Conservation (phyloP, 1,140 invertebrate species). For the Spodoptera litura region DNA sequence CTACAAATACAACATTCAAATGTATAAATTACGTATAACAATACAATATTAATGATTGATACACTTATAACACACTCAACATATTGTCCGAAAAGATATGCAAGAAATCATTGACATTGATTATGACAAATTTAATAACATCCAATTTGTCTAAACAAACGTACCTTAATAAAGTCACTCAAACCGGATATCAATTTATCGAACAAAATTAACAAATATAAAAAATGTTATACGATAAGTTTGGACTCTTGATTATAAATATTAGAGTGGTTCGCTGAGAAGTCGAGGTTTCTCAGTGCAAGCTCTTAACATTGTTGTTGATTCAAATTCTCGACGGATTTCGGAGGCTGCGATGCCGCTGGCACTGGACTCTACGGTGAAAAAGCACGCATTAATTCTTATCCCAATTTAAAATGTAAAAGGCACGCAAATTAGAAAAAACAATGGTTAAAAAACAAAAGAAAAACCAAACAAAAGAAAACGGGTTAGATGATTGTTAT, state of each 20-base stretch:
- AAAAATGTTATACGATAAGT: conserved; percentile 66
- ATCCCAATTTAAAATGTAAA: conserved; percentile 51
- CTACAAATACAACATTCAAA: conserved; percentile 50
- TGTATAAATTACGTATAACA: conserved; percentile 41
- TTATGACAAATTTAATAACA: conserved; percentile 41
- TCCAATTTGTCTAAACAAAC: conserved; percentile 45
- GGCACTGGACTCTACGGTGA: conserved; percentile 89
- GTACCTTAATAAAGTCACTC: conserved; percentile 41
- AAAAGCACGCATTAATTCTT: conserved; percentile 60
- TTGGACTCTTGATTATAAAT: conserved; percentile 74
- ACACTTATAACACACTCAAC: conserved; percentile 49
- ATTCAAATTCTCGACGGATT: conserved; percentile 90
- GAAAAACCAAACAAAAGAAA: conserved; percentile 39
- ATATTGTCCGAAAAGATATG: conserved; percentile 65
- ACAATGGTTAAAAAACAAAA: conserved; percentile 36
- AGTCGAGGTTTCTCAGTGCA: conserved; percentile 54
- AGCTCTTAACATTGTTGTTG: conserved; percentile 75
- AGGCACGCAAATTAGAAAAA: conserved; percentile 48
- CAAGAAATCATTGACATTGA: conserved; percentile 62
- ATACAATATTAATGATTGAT: conserved; percentile 45
- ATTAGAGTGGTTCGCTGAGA: conserved; percentile 65
- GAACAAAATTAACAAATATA: conserved; percentile 56
- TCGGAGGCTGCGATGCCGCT: conserved; percentile 86
- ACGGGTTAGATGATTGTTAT: conserved; percentile 53
- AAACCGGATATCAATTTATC: conserved; percentile 50